A percentile compares a stretch with the other conserved stretches of the same genome.
phyloP scores from a whole-genome alignment of 1,140 invertebrate species.

The Drosophila littoralis region DNA sequence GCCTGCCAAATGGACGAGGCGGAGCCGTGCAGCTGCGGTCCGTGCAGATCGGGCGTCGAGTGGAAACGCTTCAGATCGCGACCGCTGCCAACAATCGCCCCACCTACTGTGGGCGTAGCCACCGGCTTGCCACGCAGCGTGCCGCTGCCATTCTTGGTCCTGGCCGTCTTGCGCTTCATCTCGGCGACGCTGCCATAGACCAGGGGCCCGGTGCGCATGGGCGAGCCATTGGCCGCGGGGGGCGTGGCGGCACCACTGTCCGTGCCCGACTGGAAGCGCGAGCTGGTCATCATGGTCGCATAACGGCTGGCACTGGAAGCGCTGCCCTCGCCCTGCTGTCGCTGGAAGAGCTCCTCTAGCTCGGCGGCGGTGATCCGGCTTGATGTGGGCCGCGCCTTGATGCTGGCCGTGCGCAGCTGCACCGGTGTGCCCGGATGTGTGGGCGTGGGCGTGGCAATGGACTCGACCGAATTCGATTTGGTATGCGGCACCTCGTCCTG shows the following conservation, averaged over 20 bases:
- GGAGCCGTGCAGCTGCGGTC: slow-evolving; percentile 66
- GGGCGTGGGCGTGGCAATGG: slow-evolving; percentile 86
- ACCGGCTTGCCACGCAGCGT: slow-evolving; percentile 82
- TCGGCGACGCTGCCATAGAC: slow-evolving; percentile 97
- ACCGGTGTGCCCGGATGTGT: slow-evolving; percentile 86
- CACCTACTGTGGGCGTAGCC: slow-evolving; percentile 80
- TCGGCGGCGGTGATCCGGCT: slow-evolving; percentile 94
- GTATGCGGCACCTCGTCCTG: slow-evolving; percentile 85
- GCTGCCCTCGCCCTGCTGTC: slow-evolving; percentile 87
- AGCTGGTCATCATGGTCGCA: slow-evolving; percentile 89
- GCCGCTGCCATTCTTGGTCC: slow-evolving; percentile 74
- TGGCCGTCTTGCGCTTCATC: slow-evolving; percentile 92
- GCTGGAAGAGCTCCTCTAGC: slow-evolving; percentile 95
- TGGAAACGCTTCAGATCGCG: slow-evolving; percentile 91
- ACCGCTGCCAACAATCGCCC: slow-evolving; percentile 44
- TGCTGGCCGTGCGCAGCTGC: slow-evolving; percentile 93
- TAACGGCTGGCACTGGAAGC: slow-evolving; percentile 72
- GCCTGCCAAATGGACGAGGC: slow-evolving; percentile 82
- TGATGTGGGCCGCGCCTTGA: slow-evolving; percentile 93
- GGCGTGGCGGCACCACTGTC: slow-evolving; percentile 86
- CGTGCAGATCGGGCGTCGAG: slow-evolving; percentile 92
- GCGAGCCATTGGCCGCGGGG: slow-evolving; percentile 85
- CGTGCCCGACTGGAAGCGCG: slow-evolving; percentile 89
- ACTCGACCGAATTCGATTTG: slow-evolving; percentile 92
- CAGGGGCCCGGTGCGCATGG: slow-evolving; percentile 86